Evolutionary conservation across 2,113 vertebrate species (phyloP), one percentile per base, ranked within the genome.

Genomic region (Etheostoma cragini): DNA sequence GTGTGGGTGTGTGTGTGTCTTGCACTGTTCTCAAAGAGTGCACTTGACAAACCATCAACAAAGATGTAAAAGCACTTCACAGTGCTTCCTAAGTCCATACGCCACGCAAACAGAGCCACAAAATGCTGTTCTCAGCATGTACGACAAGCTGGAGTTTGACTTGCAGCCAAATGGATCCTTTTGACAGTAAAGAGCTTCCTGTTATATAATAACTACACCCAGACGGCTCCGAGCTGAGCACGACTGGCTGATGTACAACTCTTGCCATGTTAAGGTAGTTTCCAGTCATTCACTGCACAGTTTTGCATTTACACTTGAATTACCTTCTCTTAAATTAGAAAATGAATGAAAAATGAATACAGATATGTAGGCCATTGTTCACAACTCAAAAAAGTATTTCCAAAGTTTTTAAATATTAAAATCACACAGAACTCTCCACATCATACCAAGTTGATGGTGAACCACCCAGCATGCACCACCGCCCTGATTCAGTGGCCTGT

Each of bases 121-220:
- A 35, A 52, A 52, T 13, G 42, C 62, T 56, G 71, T 57, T 76
- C 77, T 69, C 57, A 66, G 72, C 52, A 45, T 76, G 2, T 67
- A 76, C 71, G 19, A 22, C 50, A 80, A 53, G 72, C 69, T 52
- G 22, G 21, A n/a, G 61, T 80, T 70, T 80, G 73, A 74, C 74
- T 58, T 5, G 0, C 72, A 38, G 72, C 67, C 50, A 64, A 72
- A 76, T 57, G 47, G 5, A 63, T 63, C 22, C 45, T 68, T 72
- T 30, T 26, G 10, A 76, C 26, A 30, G 47, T 49, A 19, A 76
- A 76, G 30, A 80, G 42, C 38, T 22, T 86, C 58, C 52, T 54
- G 66, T 72, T 71, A 46, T 33, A 35, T 30, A 76, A 78, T 47
- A 50, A 46, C 56, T 26, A 12, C 19, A 46, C 19, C 16, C 13